Evolutionary conservation across 2,113 vertebrate genomes (phyloP).

Genomic region (Hipposideros armiger): DNA sequence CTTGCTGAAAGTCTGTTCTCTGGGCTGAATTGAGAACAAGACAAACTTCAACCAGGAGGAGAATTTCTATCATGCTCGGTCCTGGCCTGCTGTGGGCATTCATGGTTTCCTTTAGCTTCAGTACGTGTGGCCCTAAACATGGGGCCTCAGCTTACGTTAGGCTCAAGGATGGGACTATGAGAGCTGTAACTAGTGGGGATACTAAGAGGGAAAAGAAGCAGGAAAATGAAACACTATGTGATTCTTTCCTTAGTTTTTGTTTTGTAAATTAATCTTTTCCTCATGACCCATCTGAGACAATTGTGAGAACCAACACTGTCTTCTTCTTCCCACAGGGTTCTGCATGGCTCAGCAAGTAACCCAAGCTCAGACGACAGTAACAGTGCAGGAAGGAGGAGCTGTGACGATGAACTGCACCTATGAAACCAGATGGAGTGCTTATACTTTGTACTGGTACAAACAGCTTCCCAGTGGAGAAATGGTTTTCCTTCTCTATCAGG

Average conservation of each 20-base stretch:
- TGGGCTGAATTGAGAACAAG: not conserved
- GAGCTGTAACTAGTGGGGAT: not conserved
- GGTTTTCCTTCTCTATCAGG: not conserved
- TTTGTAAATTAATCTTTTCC: not conserved
- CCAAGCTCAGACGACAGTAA: not conserved
- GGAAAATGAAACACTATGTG: not conserved
- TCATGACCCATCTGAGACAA: not conserved
- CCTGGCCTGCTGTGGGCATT: not conserved
- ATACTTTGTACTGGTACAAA: not conserved
- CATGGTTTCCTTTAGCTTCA: not conserved
- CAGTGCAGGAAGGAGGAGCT: not conserved
- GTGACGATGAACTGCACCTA: not conserved
- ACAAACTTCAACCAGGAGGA: not conserved
- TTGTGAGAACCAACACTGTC: not conserved
- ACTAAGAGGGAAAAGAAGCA: not conserved
- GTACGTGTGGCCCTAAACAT: not conserved
- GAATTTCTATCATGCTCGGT: not conserved
- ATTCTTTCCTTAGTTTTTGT: not conserved
- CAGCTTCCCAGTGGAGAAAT: not conserved
- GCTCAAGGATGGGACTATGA: rapidly evolving
- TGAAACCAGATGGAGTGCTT: rapidly evolving
- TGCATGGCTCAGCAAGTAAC: not conserved
- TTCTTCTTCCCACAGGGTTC: not conserved
- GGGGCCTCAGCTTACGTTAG: not conserved
- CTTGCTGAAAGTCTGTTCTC: not conserved